These are phyloP conservation scores for Balaenoptera acutorostrata DNA, from an alignment of 2,113 vertebrate genomes.

Conservation along the genomic window DNA sequence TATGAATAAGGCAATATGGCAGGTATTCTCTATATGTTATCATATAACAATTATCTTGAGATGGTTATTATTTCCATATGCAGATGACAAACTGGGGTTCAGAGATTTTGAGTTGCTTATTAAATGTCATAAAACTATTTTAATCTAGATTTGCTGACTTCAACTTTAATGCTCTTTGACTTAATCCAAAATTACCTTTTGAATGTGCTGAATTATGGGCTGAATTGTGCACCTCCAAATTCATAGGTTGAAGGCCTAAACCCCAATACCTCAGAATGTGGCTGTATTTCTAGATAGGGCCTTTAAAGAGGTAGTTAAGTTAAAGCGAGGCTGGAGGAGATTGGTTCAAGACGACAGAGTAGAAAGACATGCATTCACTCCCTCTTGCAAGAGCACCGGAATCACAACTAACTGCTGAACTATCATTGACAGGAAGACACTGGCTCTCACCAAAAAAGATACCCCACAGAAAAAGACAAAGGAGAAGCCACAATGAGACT, in stretches of 20 bases:
- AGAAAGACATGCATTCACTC: too few relatives aligned
- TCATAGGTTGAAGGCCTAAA: neutral
- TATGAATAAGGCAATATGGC: neutral
- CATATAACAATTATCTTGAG: neutral
- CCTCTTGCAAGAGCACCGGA: too few relatives aligned
- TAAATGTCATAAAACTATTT: neutral
- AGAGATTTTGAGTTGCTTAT: neutral
- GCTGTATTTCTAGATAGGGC: fast-evolving
- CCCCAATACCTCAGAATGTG: neutral
- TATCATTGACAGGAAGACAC: too few relatives aligned
- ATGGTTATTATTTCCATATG: neutral
- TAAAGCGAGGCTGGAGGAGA: neutral
- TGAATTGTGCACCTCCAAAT: neutral
- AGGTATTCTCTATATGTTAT: neutral
- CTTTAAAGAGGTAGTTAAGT: neutral
- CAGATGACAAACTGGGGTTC: neutral
- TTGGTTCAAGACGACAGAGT: too few relatives aligned
- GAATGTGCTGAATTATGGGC: neutral
- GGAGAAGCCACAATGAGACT: too few relatives aligned
- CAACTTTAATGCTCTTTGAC: neutral
- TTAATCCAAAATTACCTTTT: neutral
- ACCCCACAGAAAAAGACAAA: too few relatives aligned
- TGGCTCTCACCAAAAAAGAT: too few relatives aligned
- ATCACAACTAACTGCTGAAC: too few relatives aligned
- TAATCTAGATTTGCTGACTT: neutral